Evolutionary conservation across 2,888 invertebrate genomes (phyloP).

Genomic region (Girardia tigrina): DNA sequence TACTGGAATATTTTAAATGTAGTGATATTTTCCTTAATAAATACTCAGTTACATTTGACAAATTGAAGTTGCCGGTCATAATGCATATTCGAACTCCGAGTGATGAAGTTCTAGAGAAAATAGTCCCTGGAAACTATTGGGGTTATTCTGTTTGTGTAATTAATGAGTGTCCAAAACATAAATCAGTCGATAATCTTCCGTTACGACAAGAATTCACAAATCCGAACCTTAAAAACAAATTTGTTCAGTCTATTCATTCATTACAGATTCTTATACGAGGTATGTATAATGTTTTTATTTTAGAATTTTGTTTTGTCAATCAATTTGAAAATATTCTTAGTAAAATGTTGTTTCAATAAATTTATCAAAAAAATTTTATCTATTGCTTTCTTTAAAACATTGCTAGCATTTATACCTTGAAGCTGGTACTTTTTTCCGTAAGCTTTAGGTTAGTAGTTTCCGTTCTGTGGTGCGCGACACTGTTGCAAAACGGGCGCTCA

Average conservation of each 20-base stretch:
- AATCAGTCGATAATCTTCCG: background rate
- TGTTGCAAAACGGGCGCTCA: too few species aligned
- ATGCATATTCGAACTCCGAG: constrained; percentile 17
- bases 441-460: too few species aligned
- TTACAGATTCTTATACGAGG: background rate
- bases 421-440: too few species aligned
- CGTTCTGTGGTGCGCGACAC: too few species aligned
- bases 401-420: too few species aligned
- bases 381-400: too few species aligned
- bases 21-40: background rate
- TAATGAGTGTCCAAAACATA: background rate
- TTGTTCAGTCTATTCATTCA: background rate
- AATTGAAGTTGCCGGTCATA: background rate
- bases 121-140: background rate
- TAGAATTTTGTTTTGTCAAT: too few species aligned
- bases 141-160: background rate
- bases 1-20: too few species aligned
- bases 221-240: background rate
- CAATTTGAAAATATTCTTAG: too few species aligned
- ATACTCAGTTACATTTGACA: background rate
- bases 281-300: too few species aligned
- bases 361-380: too few species aligned
- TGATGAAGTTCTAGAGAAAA: background rate
- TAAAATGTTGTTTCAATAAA: too few species aligned
- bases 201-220: background rate